Evolutionary conservation across 2,888 invertebrate species (phyloP).

Genomic region (Limnephilus auricula): DNA sequence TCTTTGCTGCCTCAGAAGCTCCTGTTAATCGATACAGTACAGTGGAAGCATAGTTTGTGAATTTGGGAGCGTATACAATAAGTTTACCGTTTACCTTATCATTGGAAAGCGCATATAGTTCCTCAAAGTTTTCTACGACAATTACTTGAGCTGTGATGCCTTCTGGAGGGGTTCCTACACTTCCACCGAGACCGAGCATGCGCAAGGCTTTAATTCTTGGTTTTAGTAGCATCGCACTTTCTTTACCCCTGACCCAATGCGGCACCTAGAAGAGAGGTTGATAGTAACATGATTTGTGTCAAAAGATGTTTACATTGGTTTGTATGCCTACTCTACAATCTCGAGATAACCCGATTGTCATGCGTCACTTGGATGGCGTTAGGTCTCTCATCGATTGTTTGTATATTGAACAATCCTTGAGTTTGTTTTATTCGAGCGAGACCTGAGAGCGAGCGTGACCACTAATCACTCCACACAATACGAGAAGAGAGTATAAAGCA

Average conservation of each 20-base stretch:
- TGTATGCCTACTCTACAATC: too few species aligned
- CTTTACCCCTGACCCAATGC: slow-evolving; percentile 76
- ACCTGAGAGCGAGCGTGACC: too few species aligned
- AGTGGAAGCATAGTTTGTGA: slow-evolving; percentile 68
- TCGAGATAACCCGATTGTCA: neutral
- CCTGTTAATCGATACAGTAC: slow-evolving; percentile 79
- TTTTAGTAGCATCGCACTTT: slow-evolving; percentile 77
- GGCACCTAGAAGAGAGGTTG: neutral
- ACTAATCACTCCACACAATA: too few species aligned
- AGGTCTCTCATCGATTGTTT: too few species aligned
- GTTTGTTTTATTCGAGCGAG: too few species aligned
- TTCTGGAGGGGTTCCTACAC: slow-evolving; percentile 79
- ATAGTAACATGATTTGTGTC: neutral
- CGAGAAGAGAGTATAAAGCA: too few species aligned
- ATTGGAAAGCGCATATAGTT: slow-evolving; percentile 74
- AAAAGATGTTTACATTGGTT: neutral
- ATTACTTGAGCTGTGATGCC: slow-evolving; percentile 82
- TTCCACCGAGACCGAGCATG: slow-evolving; percentile 80
- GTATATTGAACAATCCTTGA: too few species aligned
- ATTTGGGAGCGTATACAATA: slow-evolving; percentile 57
- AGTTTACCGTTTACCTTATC: slow-evolving; percentile 70
- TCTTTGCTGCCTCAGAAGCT: slow-evolving; percentile 79
- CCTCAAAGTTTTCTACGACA: slow-evolving; percentile 81
- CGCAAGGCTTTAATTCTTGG: slow-evolving; percentile 77
- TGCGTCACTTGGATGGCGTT: too few species aligned